Base-by-base conservation (phyloP, 2,888 invertebrate species). In the Polydrusus pterygomalis region DNA sequence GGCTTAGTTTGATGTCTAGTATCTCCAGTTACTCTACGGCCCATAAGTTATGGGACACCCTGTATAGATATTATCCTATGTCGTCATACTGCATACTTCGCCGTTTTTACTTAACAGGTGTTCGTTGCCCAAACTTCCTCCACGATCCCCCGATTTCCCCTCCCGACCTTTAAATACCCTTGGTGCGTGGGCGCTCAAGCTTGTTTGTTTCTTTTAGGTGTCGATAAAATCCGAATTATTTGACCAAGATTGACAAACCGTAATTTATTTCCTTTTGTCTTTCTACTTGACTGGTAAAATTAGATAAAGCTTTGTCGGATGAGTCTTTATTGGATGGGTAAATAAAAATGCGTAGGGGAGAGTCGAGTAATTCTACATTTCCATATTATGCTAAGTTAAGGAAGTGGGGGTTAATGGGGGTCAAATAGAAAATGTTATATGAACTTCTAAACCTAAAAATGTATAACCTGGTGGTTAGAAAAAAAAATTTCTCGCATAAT, bases 191-290 rank as follows among this genome's bases (percentile, higher is more conserved):
- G 58, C 34, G 17, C 8, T 54, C n/a, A 10, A 3, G 54, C 20
- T 17, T 60, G 38, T 60, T 38, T 18, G 38, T 54, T 54, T 30
- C 30, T 54, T 30, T 54, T 25, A 30, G 25, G 54, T 54, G 54
- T 54, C 38, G 58, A 60, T 60, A 60, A 60, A 60, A 60, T 38
- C 38, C 58, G 38, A 15, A 20, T 38, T 58, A 34, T 58, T 58
- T 13, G 54, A 25, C 13, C 54, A 25, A 8, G 58, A 58, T 58
- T 58, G 25, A 54, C 30, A 17, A 58, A 38, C 17, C 25, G 58
- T 58, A 58, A 34, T n/a, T 25, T 38, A 38, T 38, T 58, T 58
- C 25, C 5, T 38, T 38, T 38, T 58, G 9, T 17, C 15, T 51
- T 20, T 11, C 25, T 11, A 20, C 10, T 51, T 51, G 11, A 10